A percentile compares a stretch with the other conserved stretches of the same genome.
phyloP scores from a whole-genome alignment of 2,888 invertebrate species.

The Leucophenga maculata region DNA sequence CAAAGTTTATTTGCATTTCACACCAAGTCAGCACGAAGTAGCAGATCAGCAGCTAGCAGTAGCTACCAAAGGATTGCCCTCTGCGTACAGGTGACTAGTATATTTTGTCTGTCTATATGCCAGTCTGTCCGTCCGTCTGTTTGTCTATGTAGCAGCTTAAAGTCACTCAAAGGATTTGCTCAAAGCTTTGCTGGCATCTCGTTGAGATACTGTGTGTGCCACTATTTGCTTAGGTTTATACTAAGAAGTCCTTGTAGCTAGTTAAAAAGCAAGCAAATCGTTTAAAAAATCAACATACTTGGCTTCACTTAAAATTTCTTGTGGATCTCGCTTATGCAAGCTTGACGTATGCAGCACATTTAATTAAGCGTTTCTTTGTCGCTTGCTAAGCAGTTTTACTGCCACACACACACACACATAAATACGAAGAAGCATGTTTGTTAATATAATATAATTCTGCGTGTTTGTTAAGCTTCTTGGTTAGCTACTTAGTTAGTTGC shows the following conservation, averaged over 20 bases:
- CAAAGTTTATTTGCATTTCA: slow-evolving; percentile 47
- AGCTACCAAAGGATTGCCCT: too few species aligned
- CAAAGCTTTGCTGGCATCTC: background rate
- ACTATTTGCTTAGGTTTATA: background rate
- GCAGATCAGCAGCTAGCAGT: background rate
- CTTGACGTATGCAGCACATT: slow-evolving; percentile 51
- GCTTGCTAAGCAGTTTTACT: too few species aligned
- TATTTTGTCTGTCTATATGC: slow-evolving; percentile 1
- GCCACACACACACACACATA: too few species aligned
- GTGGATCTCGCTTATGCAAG: background rate
- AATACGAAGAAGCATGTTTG: too few species aligned
- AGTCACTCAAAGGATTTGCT: slow-evolving; percentile 52
- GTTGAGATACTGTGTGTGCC: background rate
- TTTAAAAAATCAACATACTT: too few species aligned
- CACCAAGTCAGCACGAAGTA: background rate
- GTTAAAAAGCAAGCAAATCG: too few species aligned
- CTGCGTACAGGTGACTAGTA: background rate
- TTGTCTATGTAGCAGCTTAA: slow-evolving; percentile 39
- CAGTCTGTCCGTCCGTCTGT: background rate
- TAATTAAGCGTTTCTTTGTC: slow-evolving; percentile 52
- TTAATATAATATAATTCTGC: slow-evolving; percentile 28
- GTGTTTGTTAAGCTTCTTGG: slow-evolving; percentile 11
- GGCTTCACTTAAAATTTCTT: too few species aligned
- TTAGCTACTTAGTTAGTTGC: background rate
- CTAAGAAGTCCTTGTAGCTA: too few species aligned